Evolutionary conservation across 1,140 invertebrate species (phyloP).

Genomic region (Octopus bimaculoides): DNA sequence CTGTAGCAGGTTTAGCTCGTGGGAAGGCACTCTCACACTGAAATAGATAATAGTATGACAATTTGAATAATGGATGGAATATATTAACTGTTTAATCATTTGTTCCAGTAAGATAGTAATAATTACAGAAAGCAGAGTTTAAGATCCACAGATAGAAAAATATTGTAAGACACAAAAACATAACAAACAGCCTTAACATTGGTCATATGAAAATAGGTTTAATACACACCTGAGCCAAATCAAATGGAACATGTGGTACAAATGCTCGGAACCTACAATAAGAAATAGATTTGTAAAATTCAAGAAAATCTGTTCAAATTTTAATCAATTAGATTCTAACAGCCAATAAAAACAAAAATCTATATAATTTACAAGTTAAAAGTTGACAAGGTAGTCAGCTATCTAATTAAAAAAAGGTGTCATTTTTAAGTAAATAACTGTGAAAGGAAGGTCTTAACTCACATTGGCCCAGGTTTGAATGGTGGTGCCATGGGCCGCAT

Average conservation of each 20-base stretch:
- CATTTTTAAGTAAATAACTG: no score
- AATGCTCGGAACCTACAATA: conserved; percentile 48
- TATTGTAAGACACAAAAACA: no score
- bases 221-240: conserved; percentile 68
- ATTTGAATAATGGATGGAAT: neutral
- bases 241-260: conserved; percentile 81
- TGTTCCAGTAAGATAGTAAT: conserved; percentile 14
- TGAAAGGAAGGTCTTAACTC: conserved; percentile 18
- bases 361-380: no score
- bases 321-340: no score
- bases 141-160: neutral
- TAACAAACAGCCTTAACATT: no score
- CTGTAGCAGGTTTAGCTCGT: conserved; percentile 75
- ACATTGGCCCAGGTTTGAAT: conserved; percentile 43
- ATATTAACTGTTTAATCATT: neutral
- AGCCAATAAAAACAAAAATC: no score
- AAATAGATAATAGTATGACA: conserved; percentile 13
- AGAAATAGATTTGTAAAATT: neutral
- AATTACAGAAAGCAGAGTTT: neutral
- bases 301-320: no score
- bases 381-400: no score
- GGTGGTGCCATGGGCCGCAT: conserved; percentile 39
- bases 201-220: no score
- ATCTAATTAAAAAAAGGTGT: no score
- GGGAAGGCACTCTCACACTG: conserved; percentile 83